Evolutionary conservation across 2,888 invertebrate species (phyloP).

Genomic region (Cyaniris semiargus): DNA sequence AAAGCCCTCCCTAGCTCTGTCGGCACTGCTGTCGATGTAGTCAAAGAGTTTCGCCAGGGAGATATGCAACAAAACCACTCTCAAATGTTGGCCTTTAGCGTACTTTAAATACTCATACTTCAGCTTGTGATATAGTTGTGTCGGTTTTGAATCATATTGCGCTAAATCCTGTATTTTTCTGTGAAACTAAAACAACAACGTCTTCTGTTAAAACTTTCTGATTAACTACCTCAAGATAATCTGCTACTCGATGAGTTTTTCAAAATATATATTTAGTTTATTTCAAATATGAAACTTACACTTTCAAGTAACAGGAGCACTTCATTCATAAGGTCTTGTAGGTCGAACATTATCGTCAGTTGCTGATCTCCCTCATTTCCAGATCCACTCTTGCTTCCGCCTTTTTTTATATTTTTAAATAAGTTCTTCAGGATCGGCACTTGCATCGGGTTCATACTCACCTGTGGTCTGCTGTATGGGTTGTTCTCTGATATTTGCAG

Average conservation of each 20-base stretch:
- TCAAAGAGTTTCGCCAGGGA: constrained; percentile 50
- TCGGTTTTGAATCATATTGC: constrained; percentile 49
- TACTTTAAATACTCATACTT: constrained; percentile 53
- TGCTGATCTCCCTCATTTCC: constrained; percentile 15
- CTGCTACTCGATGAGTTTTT: not conserved
- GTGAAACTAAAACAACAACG: constrained; percentile 55
- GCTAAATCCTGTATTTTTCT: constrained; percentile 52
- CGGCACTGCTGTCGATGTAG: constrained; percentile 53
- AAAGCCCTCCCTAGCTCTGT: constrained; percentile 49
- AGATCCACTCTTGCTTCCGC: constrained; percentile 31
- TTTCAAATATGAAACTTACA: constrained; percentile 49
- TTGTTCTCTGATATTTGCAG: not conserved
- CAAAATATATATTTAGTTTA: not conserved
- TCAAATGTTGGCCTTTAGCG: constrained; percentile 44
- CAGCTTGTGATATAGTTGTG: constrained; percentile 58
- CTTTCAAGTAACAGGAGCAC: constrained; percentile 46
- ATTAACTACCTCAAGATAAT: not conserved
- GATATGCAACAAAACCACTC: constrained; percentile 57
- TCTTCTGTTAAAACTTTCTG: not conserved
- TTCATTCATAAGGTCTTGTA: constrained; percentile 37
- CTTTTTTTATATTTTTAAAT: constrained; percentile 32
- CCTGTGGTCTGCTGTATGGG: not conserved
- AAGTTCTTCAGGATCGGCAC: not conserved
- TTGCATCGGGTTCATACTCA: not conserved
- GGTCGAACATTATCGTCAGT: constrained; percentile 34